Conservation (phyloP, 2,797 vertebrate species). For the Sylvia borin region DNA sequence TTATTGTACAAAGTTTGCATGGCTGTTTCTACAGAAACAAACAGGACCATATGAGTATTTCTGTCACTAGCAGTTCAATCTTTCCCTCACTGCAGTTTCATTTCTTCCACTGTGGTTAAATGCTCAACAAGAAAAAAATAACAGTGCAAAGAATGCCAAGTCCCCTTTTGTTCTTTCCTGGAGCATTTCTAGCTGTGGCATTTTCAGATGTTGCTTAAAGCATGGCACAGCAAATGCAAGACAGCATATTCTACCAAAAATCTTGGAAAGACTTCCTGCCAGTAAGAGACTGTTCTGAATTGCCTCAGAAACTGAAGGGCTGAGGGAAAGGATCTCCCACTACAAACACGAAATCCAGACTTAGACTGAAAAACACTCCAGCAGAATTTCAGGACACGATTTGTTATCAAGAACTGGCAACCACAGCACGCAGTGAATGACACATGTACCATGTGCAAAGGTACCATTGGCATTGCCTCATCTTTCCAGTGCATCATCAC, state of each 20-base stretch:
- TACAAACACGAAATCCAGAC: background rate
- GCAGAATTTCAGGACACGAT: background rate
- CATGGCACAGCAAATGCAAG: background rate
- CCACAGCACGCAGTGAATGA: background rate
- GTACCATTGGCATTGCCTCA: background rate
- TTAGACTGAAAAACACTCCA: background rate
- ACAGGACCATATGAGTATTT: background rate
- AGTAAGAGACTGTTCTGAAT: background rate
- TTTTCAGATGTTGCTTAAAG: conserved; percentile 12
- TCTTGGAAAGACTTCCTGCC: background rate
- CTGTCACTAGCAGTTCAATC: background rate
- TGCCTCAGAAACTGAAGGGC: background rate
- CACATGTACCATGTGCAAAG: background rate
- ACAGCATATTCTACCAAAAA: background rate
- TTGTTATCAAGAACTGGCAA: background rate
- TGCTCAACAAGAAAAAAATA: background rate
- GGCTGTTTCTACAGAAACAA: conserved; percentile 7
- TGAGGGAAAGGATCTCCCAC: background rate
- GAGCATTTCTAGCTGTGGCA: background rate
- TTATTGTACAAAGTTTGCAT: background rate
- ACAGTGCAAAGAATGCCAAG: background rate
- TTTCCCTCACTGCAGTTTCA: background rate
- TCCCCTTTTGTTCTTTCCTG: background rate
- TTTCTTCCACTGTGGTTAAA: conserved; percentile 23
- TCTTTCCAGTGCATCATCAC: background rate